Percentiles rank a stretch among this genome's conserved stretches.
These are phyloP conservation scores for Peromyscus nudipes DNA, from an alignment of 2,797 vertebrate species.

Conservation along the genomic window DNA sequence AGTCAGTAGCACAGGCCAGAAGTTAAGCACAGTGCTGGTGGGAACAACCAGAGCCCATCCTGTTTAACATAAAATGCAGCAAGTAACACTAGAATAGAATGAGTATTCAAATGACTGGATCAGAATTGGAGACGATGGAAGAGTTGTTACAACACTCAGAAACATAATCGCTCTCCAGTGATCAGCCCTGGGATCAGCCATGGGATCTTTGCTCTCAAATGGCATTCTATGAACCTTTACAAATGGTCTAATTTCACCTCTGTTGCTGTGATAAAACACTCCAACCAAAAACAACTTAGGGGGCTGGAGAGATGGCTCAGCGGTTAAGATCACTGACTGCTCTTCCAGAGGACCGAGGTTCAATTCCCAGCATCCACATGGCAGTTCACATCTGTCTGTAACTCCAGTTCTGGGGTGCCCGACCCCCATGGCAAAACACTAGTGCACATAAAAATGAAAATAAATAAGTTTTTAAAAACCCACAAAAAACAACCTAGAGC, in stretches of 20 bases:
- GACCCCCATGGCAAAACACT: not conserved
- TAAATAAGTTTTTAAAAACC: not conserved
- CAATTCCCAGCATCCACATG: not conserved
- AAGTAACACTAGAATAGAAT: not conserved
- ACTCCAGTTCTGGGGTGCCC: not conserved
- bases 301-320: not conserved
- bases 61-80: constrained; percentile 66
- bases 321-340: not conserved
- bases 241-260: constrained; percentile 81
- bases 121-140: constrained; percentile 80
- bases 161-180: constrained; percentile 84
- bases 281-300: not conserved
- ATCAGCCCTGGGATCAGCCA: constrained; percentile 86
- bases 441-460: not conserved
- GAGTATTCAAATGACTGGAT: constrained; percentile 61
- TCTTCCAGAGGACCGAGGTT: not conserved
- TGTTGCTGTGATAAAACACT: not conserved
- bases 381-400: not conserved
- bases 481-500: not conserved
- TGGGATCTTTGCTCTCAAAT: constrained; percentile 88
- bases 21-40: constrained; percentile 76
- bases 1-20: constrained; percentile 83
- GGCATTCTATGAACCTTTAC: constrained; percentile 90
- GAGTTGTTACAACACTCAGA: constrained; percentile 80
- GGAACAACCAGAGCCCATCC: constrained; percentile 52